Conservation (phyloP, 1,140 invertebrate species). For the Eriocheir sinensis region DNA sequence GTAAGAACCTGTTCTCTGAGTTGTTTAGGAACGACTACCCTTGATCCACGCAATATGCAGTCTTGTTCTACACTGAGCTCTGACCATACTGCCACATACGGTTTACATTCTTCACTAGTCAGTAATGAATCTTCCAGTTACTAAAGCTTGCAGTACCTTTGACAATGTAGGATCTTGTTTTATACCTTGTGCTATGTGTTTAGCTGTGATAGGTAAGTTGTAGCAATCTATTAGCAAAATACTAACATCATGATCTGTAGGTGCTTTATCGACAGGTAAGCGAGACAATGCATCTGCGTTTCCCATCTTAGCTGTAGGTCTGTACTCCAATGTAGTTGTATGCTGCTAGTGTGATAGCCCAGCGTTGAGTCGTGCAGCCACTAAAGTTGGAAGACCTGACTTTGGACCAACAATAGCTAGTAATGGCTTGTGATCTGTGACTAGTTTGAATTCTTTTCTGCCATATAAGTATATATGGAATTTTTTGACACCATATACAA, state of each 20-base stretch:
- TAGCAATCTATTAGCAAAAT: background rate
- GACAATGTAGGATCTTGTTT: slow-evolving; percentile 38
- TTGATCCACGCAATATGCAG: slow-evolving; percentile 20
- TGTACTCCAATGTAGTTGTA: slow-evolving; percentile 41
- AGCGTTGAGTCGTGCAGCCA: slow-evolving; percentile 61
- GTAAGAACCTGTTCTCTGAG: background rate
- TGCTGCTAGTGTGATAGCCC: background rate
- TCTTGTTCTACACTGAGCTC: background rate
- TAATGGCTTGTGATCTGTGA: slow-evolving; percentile 49
- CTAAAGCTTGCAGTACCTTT: slow-evolving; percentile 27
- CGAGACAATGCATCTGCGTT: slow-evolving; percentile 56
- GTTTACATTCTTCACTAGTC: slow-evolving; percentile 34
- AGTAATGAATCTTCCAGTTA: background rate
- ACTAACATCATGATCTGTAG: background rate
- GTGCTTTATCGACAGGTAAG: slow-evolving; percentile 31
- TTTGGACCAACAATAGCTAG: slow-evolving; percentile 47
- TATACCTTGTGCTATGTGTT: slow-evolving; percentile 30
- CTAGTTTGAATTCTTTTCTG: slow-evolving; percentile 81
- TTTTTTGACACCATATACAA: slow-evolving; percentile 83
- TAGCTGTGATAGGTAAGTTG: slow-evolving; percentile 41
- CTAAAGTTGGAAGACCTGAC: slow-evolving; percentile 48
- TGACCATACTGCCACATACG: slow-evolving; percentile 10
- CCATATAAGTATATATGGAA: slow-evolving; percentile 84
- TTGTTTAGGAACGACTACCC: slow-evolving; percentile 43
- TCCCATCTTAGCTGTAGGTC: slow-evolving; percentile 24